Evolutionary conservation across 2,888 invertebrate species (phyloP), one percentile per base, ranked within the genome.

Genomic region (Eudasyphora cyanicolor): DNA sequence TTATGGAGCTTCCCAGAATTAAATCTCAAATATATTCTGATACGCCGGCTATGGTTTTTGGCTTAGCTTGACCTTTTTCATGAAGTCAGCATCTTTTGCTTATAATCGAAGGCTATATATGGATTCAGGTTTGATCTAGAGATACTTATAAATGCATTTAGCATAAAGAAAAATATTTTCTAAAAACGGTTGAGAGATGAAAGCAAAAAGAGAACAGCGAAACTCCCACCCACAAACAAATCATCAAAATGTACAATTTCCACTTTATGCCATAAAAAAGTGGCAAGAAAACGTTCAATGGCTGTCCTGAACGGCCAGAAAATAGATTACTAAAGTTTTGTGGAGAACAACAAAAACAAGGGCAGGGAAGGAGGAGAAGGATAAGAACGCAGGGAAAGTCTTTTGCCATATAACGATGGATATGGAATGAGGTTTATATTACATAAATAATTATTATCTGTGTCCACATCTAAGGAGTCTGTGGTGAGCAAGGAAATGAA

Each of bases 61-160:
- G n/a, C n/a, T n/a, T n/a, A n/a, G n/a, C n/a, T n/a, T n/a, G n/a
- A n/a, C n/a, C n/a, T n/a, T n/a, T n/a, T n/a, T n/a, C n/a, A n/a
- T n/a, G n/a, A n/a, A n/a, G n/a, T n/a, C n/a, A n/a, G n/a, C n/a
- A n/a, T n/a, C n/a, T n/a, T n/a, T n/a, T n/a, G n/a, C n/a, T n/a
- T n/a, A n/a, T n/a, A n/a, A n/a, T n/a, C n/a, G n/a, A n/a, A n/a
- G n/a, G n/a, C n/a, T n/a, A n/a, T n/a, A n/a, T n/a, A n/a, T n/a
- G n/a, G n/a, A n/a, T n/a, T n/a, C n/a, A n/a, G n/a, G n/a, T n/a
- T n/a, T n/a, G n/a, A n/a, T 51, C 38, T 42, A 62, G 32, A 76
- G 57, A 69, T 69, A 69, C 69, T 69, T 76, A 60, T 19, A 69
- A 57, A 70, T 69, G 70, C 21, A 77, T 70, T 69, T 70, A 57